Evolutionary conservation across 2,113 vertebrate species (phyloP).

Genomic region (Leptodactylus fuscus): DNA sequence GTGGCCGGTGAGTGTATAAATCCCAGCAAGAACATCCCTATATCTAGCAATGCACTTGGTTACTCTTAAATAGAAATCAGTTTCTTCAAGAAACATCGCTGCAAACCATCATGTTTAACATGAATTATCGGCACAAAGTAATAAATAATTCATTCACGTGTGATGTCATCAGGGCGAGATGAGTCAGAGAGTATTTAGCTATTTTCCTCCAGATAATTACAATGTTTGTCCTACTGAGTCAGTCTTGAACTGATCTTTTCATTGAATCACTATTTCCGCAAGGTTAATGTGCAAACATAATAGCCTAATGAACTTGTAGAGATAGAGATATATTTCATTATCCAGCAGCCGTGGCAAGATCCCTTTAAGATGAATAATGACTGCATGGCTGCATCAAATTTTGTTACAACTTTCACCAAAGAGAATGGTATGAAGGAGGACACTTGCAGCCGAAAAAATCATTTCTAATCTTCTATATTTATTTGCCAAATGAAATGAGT

Average conservation of each 20-base stretch:
- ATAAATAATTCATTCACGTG: constrained; percentile 18
- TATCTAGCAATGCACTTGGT: not conserved
- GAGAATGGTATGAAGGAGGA: not conserved
- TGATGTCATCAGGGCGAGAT: not conserved
- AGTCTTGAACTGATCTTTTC: constrained; percentile 2
- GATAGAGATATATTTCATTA: not conserved
- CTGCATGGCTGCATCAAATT: not conserved
- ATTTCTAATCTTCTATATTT: not conserved
- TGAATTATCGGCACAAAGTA: not conserved
- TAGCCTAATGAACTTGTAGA: not conserved
- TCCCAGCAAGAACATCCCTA: no score
- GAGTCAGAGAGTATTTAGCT: constrained; percentile 20
- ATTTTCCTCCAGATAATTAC: constrained; percentile 28
- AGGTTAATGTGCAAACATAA: not conserved
- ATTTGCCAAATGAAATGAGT: constrained; percentile 1
- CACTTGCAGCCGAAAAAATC: not conserved
- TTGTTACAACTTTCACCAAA: not conserved
- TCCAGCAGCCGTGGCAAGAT: not conserved
- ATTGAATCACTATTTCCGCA: constrained; percentile 1
- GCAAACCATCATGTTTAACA: not conserved
- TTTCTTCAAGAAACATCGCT: not conserved
- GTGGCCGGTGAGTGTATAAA: no score
- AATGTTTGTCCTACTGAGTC: constrained; percentile 12
- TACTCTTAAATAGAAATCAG: not conserved
- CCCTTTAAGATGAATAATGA: not conserved